Percentiles rank a stretch among this genome's conserved stretches.
Evolutionary conservation across 2,797 vertebrate genomes (phyloP).

Genomic region (Otolemur crassicaudatus): DNA sequence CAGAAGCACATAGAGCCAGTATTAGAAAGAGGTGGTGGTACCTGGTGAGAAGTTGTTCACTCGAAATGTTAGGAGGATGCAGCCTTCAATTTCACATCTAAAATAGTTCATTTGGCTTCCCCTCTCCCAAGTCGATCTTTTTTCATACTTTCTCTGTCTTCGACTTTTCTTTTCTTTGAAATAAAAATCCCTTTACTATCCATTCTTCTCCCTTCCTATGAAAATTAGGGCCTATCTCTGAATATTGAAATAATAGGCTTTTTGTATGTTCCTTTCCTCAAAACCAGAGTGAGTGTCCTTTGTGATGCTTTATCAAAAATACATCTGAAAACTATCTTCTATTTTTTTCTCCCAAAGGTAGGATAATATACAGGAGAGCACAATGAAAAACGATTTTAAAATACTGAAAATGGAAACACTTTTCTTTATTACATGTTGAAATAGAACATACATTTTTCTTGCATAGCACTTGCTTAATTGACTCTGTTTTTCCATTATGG

Average conservation of each 20-base stretch:
- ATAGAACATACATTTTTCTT: slow-evolving; percentile 29
- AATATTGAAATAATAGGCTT: neutral
- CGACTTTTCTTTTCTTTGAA: neutral
- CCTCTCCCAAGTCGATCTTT: neutral
- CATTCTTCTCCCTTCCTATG: slow-evolving; percentile 2
- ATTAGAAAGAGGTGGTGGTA: neutral
- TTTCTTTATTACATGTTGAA: slow-evolving; percentile 27
- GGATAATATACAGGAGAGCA: neutral
- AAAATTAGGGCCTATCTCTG: slow-evolving; percentile 8
- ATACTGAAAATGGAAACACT: neutral
- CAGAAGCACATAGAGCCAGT: neutral
- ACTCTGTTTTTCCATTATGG: neutral
- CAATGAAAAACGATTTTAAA: neutral
- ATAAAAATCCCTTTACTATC: neutral
- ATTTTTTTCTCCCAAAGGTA: neutral
- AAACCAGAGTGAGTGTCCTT: neutral
- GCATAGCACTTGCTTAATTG: neutral
- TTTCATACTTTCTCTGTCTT: neutral
- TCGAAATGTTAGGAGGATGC: neutral
- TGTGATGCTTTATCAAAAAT: neutral
- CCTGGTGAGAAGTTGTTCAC: neutral
- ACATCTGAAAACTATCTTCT: neutral
- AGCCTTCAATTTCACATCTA: neutral
- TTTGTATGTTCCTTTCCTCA: neutral
- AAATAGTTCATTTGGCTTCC: neutral